Evolutionary conservation across 1,140 invertebrate genomes (phyloP), one percentile per base, ranked within the genome.

Genomic region (Drosophila nigromelanica): DNA sequence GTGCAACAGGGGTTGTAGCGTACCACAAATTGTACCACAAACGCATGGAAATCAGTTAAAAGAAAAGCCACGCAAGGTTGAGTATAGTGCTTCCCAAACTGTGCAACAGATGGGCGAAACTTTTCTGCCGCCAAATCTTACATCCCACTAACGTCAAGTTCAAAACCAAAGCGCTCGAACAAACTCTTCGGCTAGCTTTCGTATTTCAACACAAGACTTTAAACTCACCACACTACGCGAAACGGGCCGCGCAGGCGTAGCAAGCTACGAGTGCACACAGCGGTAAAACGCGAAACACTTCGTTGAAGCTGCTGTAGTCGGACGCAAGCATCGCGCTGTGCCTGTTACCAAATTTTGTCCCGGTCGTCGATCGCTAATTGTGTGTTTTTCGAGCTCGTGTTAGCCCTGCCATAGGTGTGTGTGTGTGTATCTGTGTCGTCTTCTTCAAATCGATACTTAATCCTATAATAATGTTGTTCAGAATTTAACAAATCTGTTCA

Each of bases 301-400:
- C 63, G 74, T 51, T 90, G 82, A 73, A 91, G 77, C 82, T 80
- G 75, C 74, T 91, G 77, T 67, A 85, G 75, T 73, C 63, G 85
- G 80, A 91, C 90, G 77, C 77, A 91, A 85, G 90, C 74, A 89
- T 73, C 56, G 68, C 83, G 82, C 82, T 77, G 58, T 78, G 51
- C 30, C 21, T 10, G 35, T 39, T 33, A 48, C 10, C 37, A 14
- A 48, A 55, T 12, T 40, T 54, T 14, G 47, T 62, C n/a, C 18
- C 54, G 67, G 1, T 61, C 47, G 18, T 76, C 67, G 56, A 60
- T 47, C 47, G 76, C 42, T 58, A 78, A 45, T 62, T 60, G 42
- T 64, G 62, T 50, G 33, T 48, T 42, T 24, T 27, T 27, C 14
- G 12, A 33, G 63, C 39, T 30, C 43, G 7, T 39, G 18, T 11